A percentile compares a stretch with the other conserved stretches of the same genome.
Conservation (phyloP, 2,888 invertebrate species). For the Thera obeliscata region DNA sequence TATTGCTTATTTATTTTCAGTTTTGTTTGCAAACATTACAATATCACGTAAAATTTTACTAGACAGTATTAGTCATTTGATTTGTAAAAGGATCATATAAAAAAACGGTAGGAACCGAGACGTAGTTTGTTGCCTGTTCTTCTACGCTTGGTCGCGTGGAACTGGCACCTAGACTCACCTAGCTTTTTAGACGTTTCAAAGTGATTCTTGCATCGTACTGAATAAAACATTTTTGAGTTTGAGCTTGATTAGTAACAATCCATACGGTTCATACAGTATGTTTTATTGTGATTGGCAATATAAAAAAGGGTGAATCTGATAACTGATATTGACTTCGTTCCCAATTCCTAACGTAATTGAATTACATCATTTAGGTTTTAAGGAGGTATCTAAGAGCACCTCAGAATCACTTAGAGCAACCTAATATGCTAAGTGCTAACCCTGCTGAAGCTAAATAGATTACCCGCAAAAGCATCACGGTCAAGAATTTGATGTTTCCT, state of each 20-base stretch:
- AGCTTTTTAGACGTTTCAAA: too few species aligned
- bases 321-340: neutral
- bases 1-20: too few species aligned
- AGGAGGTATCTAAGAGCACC: neutral
- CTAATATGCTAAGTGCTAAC: conserved; percentile 13
- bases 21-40: neutral
- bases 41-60: neutral
- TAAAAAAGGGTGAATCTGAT: neutral
- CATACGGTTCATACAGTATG: neutral
- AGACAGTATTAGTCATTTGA: neutral
- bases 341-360: too few species aligned
- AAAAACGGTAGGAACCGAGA: too few species aligned
- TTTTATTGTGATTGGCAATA: neutral
- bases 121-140: too few species aligned
- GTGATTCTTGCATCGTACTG: too few species aligned
- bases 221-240: too few species aligned
- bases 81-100: too few species aligned
- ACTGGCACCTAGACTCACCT: too few species aligned
- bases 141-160: too few species aligned
- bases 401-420: conserved; percentile 8
- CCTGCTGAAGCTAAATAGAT: conserved; percentile 25
- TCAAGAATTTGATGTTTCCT: too few species aligned
- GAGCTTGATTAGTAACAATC: too few species aligned
- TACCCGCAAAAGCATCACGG: conserved; percentile 27
- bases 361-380: neutral